Evolutionary conservation across 2,888 invertebrate species (phyloP).

Genomic region (Cyclophora punctaria): DNA sequence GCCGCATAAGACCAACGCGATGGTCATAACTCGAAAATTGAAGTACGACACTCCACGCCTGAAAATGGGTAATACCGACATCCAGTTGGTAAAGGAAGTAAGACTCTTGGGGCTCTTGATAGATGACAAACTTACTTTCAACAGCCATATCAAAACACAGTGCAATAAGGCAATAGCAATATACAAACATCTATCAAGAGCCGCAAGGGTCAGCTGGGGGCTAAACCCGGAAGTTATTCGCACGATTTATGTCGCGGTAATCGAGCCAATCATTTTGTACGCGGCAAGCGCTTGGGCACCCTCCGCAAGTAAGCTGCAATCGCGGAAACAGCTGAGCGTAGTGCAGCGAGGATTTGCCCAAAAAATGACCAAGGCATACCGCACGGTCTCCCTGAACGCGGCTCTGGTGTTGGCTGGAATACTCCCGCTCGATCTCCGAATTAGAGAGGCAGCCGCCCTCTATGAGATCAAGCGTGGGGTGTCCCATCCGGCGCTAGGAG

Average conservation of each 20-base stretch:
- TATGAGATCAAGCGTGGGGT: no score
- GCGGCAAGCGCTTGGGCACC: neutral
- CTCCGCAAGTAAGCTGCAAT: neutral
- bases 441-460: no score
- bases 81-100: neutral
- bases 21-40: neutral
- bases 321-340: neutral
- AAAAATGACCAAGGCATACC: slow-evolving; percentile 5
- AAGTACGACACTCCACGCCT: slow-evolving; percentile 2
- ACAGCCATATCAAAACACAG: no score
- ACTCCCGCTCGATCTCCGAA: no score
- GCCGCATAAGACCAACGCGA: no score
- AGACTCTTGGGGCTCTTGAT: no score
- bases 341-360: slow-evolving; percentile 11
- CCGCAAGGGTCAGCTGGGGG: no score
- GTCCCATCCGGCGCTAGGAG: no score
- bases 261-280: neutral
- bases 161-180: no score
- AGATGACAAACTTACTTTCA: no score
- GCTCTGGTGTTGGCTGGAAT: no score
- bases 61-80: neutral
- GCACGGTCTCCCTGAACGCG: slow-evolving; percentile 10
- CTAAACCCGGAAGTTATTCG: neutral
- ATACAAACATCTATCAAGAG: no score
- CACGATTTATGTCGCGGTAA: neutral